Conservation (phyloP, 2,888 invertebrate species). For the Nasonia oneida region DNA sequence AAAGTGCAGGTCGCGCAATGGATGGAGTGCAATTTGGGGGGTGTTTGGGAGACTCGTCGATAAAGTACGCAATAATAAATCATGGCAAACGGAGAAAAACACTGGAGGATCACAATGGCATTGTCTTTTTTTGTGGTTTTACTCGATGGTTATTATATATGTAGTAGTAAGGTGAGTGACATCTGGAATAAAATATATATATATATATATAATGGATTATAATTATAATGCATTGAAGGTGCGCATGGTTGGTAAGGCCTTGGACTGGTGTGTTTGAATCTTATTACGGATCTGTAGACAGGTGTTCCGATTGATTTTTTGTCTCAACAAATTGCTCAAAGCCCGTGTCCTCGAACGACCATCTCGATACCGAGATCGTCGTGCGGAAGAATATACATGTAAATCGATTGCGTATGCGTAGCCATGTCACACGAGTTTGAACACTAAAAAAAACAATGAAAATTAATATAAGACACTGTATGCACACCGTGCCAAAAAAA, state of each 20-base stretch:
- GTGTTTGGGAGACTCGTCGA: constrained; percentile 11
- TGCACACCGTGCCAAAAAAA: background rate
- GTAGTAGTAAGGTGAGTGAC: constrained; percentile 73
- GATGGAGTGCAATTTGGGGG: constrained; percentile 46
- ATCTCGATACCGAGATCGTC: constrained; percentile 25
- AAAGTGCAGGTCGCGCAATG: constrained; percentile 57
- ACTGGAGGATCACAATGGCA: constrained; percentile 64
- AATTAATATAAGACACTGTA: background rate
- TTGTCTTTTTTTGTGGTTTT: constrained; percentile 62
- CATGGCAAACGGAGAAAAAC: constrained; percentile 69
- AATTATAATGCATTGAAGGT: constrained; percentile 71
- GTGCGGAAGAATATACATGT: constrained; percentile 10
- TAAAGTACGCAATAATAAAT: constrained; percentile 65
- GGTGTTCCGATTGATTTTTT: constrained; percentile 17
- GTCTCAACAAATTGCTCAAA: background rate
- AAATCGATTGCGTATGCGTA: constrained; percentile 3
- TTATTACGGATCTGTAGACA: constrained; percentile 24
- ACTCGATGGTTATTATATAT: constrained; percentile 68
- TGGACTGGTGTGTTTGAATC: constrained; percentile 43
- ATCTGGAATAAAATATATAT: constrained; percentile 77
- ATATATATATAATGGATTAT: constrained; percentile 76
- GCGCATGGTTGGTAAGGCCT: constrained; percentile 56
- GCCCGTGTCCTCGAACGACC: constrained; percentile 3
- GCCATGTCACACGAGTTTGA: constrained; percentile 28
- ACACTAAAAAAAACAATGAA: background rate